A percentile compares a stretch with the other conserved stretches of the same genome.
Conservation (phyloP, 2,888 invertebrate species). For the Papilio gigon region DNA sequence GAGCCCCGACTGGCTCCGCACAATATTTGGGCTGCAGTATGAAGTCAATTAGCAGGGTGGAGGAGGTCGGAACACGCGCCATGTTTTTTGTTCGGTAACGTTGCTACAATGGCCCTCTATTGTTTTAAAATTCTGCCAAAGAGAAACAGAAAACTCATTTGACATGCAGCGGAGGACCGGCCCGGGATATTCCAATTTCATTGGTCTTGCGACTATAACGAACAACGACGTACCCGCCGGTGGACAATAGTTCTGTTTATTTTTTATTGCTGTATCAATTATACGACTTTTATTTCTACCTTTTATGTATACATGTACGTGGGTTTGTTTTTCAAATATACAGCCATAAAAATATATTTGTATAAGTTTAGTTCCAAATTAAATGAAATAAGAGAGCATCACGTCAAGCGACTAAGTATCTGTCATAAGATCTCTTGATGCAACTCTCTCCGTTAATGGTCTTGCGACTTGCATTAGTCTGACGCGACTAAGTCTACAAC, state of each 20-base stretch:
- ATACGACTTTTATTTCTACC: not conserved
- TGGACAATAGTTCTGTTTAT: conserved; percentile 30
- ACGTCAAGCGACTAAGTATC: no score
- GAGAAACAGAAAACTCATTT: conserved; percentile 39
- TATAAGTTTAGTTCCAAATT: no score
- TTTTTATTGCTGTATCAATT: conserved; percentile 10
- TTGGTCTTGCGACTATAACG: conserved; percentile 13
- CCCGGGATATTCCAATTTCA: conserved; percentile 31
- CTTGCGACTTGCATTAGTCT: no score
- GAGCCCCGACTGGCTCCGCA: conserved; percentile 15
- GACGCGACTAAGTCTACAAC: not conserved
- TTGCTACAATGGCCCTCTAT: conserved; percentile 38
- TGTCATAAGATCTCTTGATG: no score
- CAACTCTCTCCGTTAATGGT: no score
- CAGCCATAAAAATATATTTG: no score
- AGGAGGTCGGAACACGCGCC: conserved; percentile 20
- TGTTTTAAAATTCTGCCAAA: conserved; percentile 37
- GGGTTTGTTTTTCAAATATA: not conserved
- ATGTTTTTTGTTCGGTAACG: conserved; percentile 37
- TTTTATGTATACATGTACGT: no score
- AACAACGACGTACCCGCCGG: conserved; percentile 10
- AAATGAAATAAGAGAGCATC: no score
- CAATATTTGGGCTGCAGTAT: conserved; percentile 25
- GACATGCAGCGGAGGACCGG: conserved; percentile 19
- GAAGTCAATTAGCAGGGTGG: conserved; percentile 40